Evolutionary conservation across 2,888 invertebrate species (phyloP), one percentile per base, ranked within the genome.

Genomic region (Callinectes sapidus): DNA sequence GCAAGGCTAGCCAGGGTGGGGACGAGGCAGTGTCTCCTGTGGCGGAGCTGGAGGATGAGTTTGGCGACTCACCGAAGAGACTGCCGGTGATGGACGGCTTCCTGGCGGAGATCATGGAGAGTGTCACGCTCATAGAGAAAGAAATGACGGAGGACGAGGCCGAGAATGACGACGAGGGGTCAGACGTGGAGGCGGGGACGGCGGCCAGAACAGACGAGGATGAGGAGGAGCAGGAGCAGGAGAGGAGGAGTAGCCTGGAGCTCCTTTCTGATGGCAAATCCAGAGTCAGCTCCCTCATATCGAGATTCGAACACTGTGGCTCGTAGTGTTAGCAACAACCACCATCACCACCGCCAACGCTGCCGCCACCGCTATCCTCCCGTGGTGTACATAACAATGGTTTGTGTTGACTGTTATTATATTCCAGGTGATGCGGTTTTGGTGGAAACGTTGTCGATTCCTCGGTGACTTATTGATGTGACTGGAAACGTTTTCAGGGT

Each of bases 101-200:
- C 23, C 89, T 93, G 28, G 89, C 90, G n/a, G 92, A 93, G 39
- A 93, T 93, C 48, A 66, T 93, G 92, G 92, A 93, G 42, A 93
- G 90, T 85, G 92, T 93, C 2, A 89, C 90, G 55, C 55, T 93
- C 14, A 89, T 93, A 90, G 92, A 93, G 66, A 77, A 77, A 10
- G 91, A 91, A 2, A 85, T 91, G 66, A 91, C 91, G 35, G 87
- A 90, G 39, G 89, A 91, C 61, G 92, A 92, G 55, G 66, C 81
- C 14, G 81, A 81, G 81, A 35, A 81, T 81, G 81, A 81, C 6
- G 81, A 35, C 81, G 81, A 81, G 32, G 81, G 18, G n/a, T 71
- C n/a, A 23, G 28, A 28, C 16, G 81, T 13, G 3, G 81, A 81
- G 81, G 81, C 5, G 14, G 35, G 35, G 35, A 35, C 35, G 2